Evolutionary conservation across 1,140 invertebrate species (phyloP), one percentile per base, ranked within the genome.

Genomic region (Orius insidiosus): DNA sequence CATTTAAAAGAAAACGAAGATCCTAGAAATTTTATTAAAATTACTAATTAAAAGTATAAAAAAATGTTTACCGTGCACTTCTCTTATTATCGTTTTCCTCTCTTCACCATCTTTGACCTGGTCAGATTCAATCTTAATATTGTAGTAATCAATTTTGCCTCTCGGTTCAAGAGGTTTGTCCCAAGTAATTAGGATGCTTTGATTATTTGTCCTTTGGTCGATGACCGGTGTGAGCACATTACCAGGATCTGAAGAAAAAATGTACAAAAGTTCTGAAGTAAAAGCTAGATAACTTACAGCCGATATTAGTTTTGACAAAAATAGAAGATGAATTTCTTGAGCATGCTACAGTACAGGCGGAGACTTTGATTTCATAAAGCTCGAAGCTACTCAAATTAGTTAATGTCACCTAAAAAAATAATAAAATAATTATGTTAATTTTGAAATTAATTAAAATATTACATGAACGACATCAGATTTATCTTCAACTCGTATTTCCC

Each of bases 331-430:
- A 70, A 35, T 57, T 48, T 0, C 59, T 53, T 8, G 78, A 80
- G 53, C 76, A 78, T 10, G 71, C 59, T 34, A 76, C 72, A 10
- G 77, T 80, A 57, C 83, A 87, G 5, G 84, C 80, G 19, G 65
- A 56, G 1, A 85, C 68, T 14, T 62, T 62, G 5, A 85, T 64
- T 1, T 67, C 69, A 56, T 86, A 86, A 45, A 73, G 71, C 3
- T 66, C 70, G 52, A 74, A 71, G 38, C 63, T 61, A 19, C 55
- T 53, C 32, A 72, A 55, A 13, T 63, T 59, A 14, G 24, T 56
- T 16, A 69, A 48, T 16, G 38, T 40, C 30, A 31, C 45, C 46
- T 53, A 10, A 32, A 48, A 53, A 19, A 45, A n/a, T n/a, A n/a
- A n/a, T n/a, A n/a, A 49, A 6, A 42, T 8, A 40, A 47, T 30